A percentile compares a stretch with the other conserved stretches of the same genome.
Evolutionary conservation across 2,888 invertebrate species (phyloP).

Genomic region (Himalopsyche kuldschensis): DNA sequence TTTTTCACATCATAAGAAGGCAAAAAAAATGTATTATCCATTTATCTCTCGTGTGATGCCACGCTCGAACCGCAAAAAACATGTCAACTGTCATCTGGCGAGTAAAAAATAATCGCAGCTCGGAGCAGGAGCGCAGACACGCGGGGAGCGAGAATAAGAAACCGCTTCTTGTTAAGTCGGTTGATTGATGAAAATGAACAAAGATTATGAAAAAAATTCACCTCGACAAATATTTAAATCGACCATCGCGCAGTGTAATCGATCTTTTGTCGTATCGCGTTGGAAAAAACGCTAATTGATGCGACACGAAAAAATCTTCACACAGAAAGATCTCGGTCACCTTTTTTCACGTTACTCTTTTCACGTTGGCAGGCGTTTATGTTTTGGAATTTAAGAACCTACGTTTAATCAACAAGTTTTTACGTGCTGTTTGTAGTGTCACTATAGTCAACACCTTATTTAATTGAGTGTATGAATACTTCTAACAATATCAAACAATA

Average conservation of each 20-base stretch:
- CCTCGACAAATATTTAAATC: not conserved
- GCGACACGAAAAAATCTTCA: not conserved
- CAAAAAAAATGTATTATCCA: slow-evolving; percentile 36
- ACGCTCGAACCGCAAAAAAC: slow-evolving; percentile 32
- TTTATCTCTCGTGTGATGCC: slow-evolving; percentile 33
- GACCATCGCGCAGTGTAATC: not conserved
- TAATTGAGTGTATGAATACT: too few relatives aligned
- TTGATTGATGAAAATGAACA: slow-evolving; percentile 3
- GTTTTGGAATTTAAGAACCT: not conserved
- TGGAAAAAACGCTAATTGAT: not conserved
- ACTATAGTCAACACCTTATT: too few relatives aligned
- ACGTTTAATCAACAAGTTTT: not conserved
- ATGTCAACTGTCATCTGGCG: slow-evolving; percentile 35
- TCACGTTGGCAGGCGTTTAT: not conserved
- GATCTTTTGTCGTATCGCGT: not conserved
- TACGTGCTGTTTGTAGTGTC: too few relatives aligned
- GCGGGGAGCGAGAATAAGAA: not conserved
- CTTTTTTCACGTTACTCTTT: not conserved
- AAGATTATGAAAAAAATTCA: not conserved
- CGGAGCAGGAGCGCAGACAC: slow-evolving; percentile 11
- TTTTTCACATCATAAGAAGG: slow-evolving; percentile 31
- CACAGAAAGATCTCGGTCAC: not conserved
- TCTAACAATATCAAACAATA: too few relatives aligned
- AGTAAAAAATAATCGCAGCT: slow-evolving; percentile 27
- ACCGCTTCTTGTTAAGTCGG: not conserved